These are phyloP conservation scores for Oxyscelio sp. DNA, from an alignment of 2,888 invertebrate species.

Conservation along the genomic window DNA sequence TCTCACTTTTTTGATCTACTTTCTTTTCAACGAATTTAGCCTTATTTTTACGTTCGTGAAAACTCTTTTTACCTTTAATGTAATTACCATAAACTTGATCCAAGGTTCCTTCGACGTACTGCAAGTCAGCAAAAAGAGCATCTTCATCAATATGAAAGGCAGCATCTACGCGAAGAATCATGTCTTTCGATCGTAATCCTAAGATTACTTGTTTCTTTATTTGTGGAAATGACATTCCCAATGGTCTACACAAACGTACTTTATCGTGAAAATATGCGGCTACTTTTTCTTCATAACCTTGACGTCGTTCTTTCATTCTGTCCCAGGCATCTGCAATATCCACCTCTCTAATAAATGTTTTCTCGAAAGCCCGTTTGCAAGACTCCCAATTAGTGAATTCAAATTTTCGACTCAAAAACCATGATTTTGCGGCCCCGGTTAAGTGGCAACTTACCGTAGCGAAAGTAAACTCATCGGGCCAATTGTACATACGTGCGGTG, in stretches of 20 bases:
- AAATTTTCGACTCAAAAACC: conserved; percentile 6
- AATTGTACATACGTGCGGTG: no score
- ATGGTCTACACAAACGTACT: conserved; percentile 14
- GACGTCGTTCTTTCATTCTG: not conserved
- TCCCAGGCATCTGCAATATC: conserved; percentile 18
- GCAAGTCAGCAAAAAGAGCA: conserved; percentile 1
- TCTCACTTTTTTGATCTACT: no score
- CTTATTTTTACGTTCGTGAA: not conserved
- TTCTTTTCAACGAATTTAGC: no score
- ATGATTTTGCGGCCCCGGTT: not conserved
- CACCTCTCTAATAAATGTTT: conserved; percentile 11
- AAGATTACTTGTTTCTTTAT: conserved; percentile 2
- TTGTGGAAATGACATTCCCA: not conserved
- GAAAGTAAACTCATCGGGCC: conserved; percentile 17
- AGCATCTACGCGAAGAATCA: not conserved
- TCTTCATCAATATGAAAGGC: conserved; percentile 4
- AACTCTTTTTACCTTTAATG: not conserved
- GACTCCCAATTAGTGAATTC: not conserved
- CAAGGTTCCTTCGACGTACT: conserved; percentile 1
- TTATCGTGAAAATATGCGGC: conserved; percentile 25
- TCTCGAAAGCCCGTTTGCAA: not conserved
- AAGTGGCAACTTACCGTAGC: conserved; percentile 6
- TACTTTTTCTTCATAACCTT: not conserved
- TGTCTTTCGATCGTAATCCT: conserved; percentile 7
- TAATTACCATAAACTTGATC: not conserved